A percentile compares a stretch with the other conserved stretches of the same genome.
phyloP scores from a whole-genome alignment of 2,113 vertebrate species.

The Balaeniceps rex region DNA sequence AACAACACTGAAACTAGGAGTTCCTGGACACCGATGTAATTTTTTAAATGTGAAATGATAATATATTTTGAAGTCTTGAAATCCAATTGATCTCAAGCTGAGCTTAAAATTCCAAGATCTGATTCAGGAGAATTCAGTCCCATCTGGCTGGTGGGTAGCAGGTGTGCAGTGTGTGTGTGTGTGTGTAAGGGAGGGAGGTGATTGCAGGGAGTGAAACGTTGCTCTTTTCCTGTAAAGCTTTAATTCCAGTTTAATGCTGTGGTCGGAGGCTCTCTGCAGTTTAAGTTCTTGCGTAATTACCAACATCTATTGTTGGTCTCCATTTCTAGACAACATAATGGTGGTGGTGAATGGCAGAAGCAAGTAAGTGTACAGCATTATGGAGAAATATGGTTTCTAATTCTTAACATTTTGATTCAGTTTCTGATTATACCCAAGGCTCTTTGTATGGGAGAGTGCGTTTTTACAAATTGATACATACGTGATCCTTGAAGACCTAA shows the following conservation, averaged over 20 bases:
- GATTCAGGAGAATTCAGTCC: neutral
- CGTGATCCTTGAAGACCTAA: neutral
- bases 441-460: neutral
- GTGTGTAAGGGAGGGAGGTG: neutral
- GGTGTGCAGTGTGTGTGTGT: neutral
- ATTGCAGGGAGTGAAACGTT: constrained; percentile 24
- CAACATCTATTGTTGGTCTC: constrained; percentile 57
- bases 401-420: constrained; percentile 38
- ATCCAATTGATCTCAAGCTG: constrained; percentile 23
- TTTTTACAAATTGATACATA: neutral
- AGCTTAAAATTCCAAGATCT: neutral
- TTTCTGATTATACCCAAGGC: constrained; percentile 23
- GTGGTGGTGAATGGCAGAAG: constrained; percentile 48
- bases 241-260: constrained; percentile 53
- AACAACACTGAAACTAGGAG: neutral
- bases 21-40: neutral
- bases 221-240: constrained; percentile 41
- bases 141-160: constrained; percentile 28
- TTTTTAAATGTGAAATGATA: neutral
- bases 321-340: constrained; percentile 53
- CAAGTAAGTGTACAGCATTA: constrained; percentile 46
- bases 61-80: neutral
- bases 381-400: constrained; percentile 39
- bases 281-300: constrained; percentile 62
- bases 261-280: constrained; percentile 46